Percentiles rank a stretch among this genome's conserved stretches.
Evolutionary conservation across 2,113 vertebrate genomes (phyloP).

Genomic region (Morone chrysops): DNA sequence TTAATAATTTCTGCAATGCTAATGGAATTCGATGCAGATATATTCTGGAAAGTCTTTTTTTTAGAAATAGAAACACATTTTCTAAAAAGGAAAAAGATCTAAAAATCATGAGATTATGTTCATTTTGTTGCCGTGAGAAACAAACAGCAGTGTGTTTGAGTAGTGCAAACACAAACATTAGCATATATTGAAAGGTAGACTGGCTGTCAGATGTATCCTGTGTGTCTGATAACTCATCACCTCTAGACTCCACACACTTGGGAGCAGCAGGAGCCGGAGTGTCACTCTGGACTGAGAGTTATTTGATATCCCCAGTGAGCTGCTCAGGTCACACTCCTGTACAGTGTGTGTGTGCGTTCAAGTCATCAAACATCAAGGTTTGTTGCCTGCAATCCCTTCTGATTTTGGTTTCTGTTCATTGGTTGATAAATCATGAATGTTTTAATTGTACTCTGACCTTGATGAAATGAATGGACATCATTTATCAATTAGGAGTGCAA

Average conservation of each 20-base stretch:
- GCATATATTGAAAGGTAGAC: conserved; percentile 37
- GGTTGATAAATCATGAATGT: conserved; percentile 74
- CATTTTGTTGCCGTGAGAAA: too few relatives aligned
- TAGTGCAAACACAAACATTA: conserved; percentile 35
- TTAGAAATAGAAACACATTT: neutral
- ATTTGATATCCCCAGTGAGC: conserved; percentile 58
- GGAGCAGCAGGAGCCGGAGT: conserved; percentile 32
- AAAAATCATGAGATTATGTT: neutral
- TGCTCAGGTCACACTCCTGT: conserved; percentile 59
- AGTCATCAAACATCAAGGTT: conserved; percentile 55
- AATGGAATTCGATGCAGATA: neutral
- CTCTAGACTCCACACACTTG: conserved; percentile 28
- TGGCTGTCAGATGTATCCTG: conserved; percentile 30
- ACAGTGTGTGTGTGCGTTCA: conserved; percentile 5
- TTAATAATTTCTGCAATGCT: neutral
- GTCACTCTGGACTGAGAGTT: conserved; percentile 45
- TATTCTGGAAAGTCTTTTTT: neutral
- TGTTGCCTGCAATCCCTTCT: conserved; percentile 55
- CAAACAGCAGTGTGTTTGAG: neutral
- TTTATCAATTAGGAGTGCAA: conserved; percentile 79
- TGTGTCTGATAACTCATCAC: conserved; percentile 42
- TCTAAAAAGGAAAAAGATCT: neutral
- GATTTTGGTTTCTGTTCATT: conserved; percentile 64
- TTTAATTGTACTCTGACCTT: conserved; percentile 83
- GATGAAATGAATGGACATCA: conserved; percentile 71